Base-by-base conservation (phyloP, 2,888 invertebrate species). In the Cantharis flavilabris region DNA sequence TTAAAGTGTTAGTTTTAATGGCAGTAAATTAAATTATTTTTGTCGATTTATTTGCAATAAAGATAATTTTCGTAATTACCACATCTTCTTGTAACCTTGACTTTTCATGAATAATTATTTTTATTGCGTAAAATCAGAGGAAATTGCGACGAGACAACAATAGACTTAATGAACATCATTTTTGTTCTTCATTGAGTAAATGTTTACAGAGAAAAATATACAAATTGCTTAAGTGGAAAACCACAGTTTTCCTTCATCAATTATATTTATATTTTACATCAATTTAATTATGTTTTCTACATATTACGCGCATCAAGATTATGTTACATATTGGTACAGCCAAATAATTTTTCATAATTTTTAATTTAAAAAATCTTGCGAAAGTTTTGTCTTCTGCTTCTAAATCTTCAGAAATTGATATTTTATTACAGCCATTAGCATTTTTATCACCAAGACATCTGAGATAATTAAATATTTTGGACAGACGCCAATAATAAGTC, bases 401-500 rank as follows among this genome's bases (percentile, higher is more conserved):
- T 49, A 33, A 13, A 33, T 33, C 33, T 33, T 33, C 33, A 33
- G 13, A 13, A 33, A 33, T n/a, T 49, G 49, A n/a, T 49, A 49
- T 49, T 49, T 49, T 49, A 49, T n/a, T 49, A 49, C 2, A 49
- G n/a, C 1, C 49, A 49, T 49, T 49, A 49, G 49, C 49, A 49
- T 49, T 49, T 49, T 49, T 49, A 49, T 49, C 49, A 49, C 49
- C 49, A 49, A n/a, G 49, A n/a, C 49, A 49, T 49, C 49, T 49
- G 7, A 49, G 5, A 49, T 49, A 49, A 49, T 49, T n/a, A 49
- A 49, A 49, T 49, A 49, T 49, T 49, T 49, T 49, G 49, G 49
- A 49, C 63, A 30, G 74, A 70, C 74, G 73, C 73, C 73, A 73
- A 18, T 69, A 14, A 13, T n/a, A 62, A 49, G 30, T 30, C 30